Conservation (phyloP, 2,888 invertebrate species). For the Drosophila gaucha region DNA sequence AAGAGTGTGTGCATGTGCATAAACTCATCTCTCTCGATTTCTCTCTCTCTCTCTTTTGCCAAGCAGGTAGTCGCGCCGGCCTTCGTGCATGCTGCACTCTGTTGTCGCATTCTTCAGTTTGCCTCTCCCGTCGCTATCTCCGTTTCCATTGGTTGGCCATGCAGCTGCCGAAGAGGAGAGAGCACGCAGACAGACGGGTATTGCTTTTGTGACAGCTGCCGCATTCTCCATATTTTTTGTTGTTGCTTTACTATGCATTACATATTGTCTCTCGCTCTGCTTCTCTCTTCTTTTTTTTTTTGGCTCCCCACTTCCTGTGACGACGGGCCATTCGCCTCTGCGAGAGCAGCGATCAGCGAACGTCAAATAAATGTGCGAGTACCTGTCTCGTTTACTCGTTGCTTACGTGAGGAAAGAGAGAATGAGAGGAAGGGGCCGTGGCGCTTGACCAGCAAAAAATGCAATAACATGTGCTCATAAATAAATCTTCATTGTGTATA, state of each 20-base stretch:
- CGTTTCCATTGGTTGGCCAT: constrained; percentile 4
- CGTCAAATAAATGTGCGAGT: constrained; percentile 19
- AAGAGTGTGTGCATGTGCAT: constrained; percentile 32
- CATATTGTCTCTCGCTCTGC: constrained; percentile 1
- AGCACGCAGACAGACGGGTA: not conserved
- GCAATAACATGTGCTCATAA: constrained; percentile 36
- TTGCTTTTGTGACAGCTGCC: constrained; percentile 23
- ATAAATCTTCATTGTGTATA: constrained; percentile 1
- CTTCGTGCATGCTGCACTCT: constrained; percentile 35
- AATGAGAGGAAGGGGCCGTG: not conserved
- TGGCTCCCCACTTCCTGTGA: constrained; percentile 47
- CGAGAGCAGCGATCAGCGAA: constrained; percentile 26
- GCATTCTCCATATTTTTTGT: constrained; percentile 8
- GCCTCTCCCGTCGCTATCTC: not conserved
- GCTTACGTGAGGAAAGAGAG: not conserved
- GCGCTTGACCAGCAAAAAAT: constrained; percentile 32
- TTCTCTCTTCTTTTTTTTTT: constrained; percentile 5
- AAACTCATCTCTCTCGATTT: constrained; percentile 7
- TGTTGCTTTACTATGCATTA: constrained; percentile 1
- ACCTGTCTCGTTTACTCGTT: constrained; percentile 22
- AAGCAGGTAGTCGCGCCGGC: constrained; percentile 24
- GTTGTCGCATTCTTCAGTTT: constrained; percentile 10
- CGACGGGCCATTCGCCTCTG: constrained; percentile 34
- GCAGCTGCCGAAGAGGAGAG: constrained; percentile 23
- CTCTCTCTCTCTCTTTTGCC: not conserved